Evolutionary conservation across 2,113 vertebrate genomes (phyloP).

Genomic region (Cephalopholis sonnerati): DNA sequence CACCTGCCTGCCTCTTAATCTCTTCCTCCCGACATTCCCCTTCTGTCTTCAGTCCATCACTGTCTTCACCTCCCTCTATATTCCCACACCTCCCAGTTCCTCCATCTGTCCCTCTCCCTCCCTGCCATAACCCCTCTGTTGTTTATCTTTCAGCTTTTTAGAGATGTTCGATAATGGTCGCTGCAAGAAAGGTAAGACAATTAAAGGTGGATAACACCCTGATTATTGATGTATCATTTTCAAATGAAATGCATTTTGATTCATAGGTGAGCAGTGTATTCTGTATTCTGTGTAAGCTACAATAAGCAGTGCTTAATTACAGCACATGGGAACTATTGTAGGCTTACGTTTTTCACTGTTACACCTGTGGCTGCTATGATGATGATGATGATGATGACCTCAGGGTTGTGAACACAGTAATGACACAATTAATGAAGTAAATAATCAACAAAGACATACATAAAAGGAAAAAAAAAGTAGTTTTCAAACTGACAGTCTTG

Average conservation of each 20-base stretch:
- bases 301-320: background rate
- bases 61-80: background rate
- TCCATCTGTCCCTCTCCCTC: background rate
- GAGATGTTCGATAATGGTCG: constrained; percentile 74
- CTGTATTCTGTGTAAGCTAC: background rate
- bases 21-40: background rate
- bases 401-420: background rate
- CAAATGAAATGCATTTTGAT: background rate
- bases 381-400: background rate
- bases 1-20: constrained; percentile 8
- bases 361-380: too few species aligned
- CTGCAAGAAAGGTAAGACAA: constrained; percentile 62
- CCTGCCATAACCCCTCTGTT: constrained; percentile 20
- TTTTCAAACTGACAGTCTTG: too few species aligned
- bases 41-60: constrained; percentile 1
- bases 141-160: constrained; percentile 78
- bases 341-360: too few species aligned
- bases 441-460: background rate
- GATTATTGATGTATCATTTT: background rate
- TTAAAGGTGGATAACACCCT: background rate
- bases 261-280: background rate
- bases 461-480: background rate
- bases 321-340: background rate
- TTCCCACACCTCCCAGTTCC: constrained; percentile 4
- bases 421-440: background rate